These are phyloP conservation scores for Lysandra bellargus DNA, from an alignment of 2,888 invertebrate species.

Conservation along the genomic window DNA sequence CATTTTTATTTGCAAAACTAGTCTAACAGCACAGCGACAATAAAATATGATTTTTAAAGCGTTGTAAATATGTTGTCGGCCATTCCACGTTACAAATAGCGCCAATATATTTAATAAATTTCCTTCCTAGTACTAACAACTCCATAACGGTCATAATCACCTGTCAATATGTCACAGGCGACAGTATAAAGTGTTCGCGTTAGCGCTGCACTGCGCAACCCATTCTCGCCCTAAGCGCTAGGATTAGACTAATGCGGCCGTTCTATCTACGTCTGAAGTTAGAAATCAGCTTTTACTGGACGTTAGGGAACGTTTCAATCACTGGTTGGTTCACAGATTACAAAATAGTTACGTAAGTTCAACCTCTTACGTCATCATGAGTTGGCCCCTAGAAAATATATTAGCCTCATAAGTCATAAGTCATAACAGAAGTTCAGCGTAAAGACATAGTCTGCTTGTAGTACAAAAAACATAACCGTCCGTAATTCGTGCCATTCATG, in stretches of 20 bases:
- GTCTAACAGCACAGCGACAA: background rate
- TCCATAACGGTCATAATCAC: slow-evolving; percentile 65
- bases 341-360: background rate
- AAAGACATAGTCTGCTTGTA: too few species aligned
- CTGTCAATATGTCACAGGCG: slow-evolving; percentile 59
- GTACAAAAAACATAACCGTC: too few species aligned
- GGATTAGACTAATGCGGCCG: slow-evolving; percentile 66
- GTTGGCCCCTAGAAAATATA: too few species aligned
- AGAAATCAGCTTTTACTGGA: slow-evolving; percentile 45
- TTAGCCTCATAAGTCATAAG: too few species aligned
- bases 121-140: slow-evolving; percentile 44
- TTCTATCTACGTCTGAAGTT: slow-evolving; percentile 64
- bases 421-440: too few species aligned
- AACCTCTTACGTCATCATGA: too few species aligned
- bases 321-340: background rate
- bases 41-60: slow-evolving; percentile 30
- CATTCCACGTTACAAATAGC: slow-evolving; percentile 48
- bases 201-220: slow-evolving; percentile 53
- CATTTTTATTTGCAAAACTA: background rate
- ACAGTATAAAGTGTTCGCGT: slow-evolving; percentile 56
- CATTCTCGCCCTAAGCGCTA: slow-evolving; percentile 63
- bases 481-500: too few species aligned
- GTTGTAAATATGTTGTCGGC: slow-evolving; percentile 30
- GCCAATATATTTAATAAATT: slow-evolving; percentile 57
- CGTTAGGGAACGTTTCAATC: slow-evolving; percentile 16